phyloP scores from a whole-genome alignment of 2,888 invertebrate species.

The Ormyrus labotus region DNA sequence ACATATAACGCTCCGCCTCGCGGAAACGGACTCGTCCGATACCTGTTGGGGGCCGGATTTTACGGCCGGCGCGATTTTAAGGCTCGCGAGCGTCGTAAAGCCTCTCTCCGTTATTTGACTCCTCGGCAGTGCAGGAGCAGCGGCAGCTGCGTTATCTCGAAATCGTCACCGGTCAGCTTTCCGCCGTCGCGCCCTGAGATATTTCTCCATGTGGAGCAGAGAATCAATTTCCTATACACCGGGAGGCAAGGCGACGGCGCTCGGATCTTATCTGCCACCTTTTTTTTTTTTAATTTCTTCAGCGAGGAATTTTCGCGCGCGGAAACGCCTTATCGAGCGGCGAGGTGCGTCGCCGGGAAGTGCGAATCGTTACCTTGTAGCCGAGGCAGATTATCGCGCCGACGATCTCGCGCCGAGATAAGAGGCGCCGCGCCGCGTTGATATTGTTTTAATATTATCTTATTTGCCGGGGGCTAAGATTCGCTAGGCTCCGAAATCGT shows the following conservation, averaged over 20 bases:
- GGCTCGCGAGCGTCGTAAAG: constrained; percentile 48
- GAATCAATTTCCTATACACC: constrained; percentile 12
- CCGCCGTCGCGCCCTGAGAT: not conserved
- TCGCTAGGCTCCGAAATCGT: not conserved
- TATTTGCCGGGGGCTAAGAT: not conserved
- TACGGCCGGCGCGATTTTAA: constrained; percentile 45
- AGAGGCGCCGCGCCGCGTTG: not conserved
- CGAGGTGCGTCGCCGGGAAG: not conserved
- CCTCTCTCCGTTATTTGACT: constrained; percentile 24
- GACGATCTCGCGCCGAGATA: not conserved
- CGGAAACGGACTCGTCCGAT: constrained; percentile 37
- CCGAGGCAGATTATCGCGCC: not conserved
- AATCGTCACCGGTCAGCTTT: constrained; percentile 11
- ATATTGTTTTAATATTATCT: constrained; percentile 28
- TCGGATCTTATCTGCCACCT: too few relatives aligned
- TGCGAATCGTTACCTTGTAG: not conserved
- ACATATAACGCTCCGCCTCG: not conserved
- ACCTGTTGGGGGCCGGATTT: constrained; percentile 28
- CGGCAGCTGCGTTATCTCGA: constrained; percentile 13
- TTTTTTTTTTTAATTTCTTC: too few relatives aligned
- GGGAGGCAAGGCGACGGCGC: too few relatives aligned
- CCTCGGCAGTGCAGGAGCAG: not conserved
- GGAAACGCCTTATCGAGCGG: not conserved
- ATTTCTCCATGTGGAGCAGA: not conserved
- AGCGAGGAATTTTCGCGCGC: too few relatives aligned